A percentile compares a stretch with the other conserved stretches of the same genome.
These are phyloP conservation scores for Tupiocoris notatus DNA, from an alignment of 2,888 invertebrate genomes.

Conservation along the genomic window DNA sequence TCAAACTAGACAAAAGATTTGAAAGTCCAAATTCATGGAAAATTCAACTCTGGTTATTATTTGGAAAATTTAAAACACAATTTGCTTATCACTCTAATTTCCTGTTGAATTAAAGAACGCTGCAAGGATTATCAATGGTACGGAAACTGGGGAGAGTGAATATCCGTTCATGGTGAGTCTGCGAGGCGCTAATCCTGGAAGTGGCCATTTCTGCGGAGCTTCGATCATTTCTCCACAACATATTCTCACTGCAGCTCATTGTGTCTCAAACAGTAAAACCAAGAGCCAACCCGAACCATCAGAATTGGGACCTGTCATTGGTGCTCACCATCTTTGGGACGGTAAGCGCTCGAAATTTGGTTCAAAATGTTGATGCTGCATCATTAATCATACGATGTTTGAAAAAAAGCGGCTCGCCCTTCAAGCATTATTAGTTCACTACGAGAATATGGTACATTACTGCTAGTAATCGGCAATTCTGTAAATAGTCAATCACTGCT, in stretches of 20 bases:
- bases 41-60: no score
- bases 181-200: not conserved
- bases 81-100: not conserved
- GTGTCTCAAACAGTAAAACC: slow-evolving; percentile 2
- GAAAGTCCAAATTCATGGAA: no score
- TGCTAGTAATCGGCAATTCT: no score
- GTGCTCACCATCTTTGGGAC: slow-evolving; percentile 1
- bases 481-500: no score
- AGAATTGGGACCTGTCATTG: slow-evolving; percentile 8
- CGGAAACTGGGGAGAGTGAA: not conserved
- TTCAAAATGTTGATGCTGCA: no score
- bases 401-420: no score
- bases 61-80: not conserved
- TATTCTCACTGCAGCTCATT: slow-evolving; percentile 33
- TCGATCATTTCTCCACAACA: slow-evolving; percentile 25
- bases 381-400: no score
- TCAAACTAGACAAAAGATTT: no score
- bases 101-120: not conserved
- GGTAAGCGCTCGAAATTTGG: no score
- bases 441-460: no score
- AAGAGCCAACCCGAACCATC: not conserved
- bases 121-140: slow-evolving; percentile 18
- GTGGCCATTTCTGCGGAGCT: slow-evolving; percentile 19
- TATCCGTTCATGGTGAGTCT: slow-evolving; percentile 29
- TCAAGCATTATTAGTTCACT: no score